phyloP scores from a whole-genome alignment of 2,888 invertebrate species.

The Maniola hyperantus region DNA sequence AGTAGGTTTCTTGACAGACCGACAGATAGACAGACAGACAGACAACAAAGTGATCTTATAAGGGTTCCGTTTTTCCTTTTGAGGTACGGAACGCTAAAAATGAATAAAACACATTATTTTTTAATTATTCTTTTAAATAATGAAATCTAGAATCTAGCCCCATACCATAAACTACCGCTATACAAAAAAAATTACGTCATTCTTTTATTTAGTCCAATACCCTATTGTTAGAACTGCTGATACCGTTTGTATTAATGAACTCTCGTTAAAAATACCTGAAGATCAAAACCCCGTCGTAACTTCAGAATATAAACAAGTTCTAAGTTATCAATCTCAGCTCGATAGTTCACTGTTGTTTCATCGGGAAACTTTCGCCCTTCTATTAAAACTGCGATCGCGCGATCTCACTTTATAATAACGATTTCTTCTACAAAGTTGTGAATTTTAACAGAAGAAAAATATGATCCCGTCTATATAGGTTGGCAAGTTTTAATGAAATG shows the following conservation, averaged over 20 bases:
- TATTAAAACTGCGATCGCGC: slow-evolving; percentile 22
- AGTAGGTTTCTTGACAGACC: no score
- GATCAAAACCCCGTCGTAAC: background rate
- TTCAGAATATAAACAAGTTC: slow-evolving; percentile 15
- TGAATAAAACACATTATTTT: no score
- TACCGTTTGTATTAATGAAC: background rate
- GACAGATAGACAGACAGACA: no score
- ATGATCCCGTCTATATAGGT: slow-evolving; percentile 26
- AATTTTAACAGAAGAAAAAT: slow-evolving; percentile 32
- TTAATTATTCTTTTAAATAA: no score
- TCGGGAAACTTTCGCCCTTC: slow-evolving; percentile 17
- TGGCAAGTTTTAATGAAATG: slow-evolving; percentile 27
- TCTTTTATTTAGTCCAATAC: no score
- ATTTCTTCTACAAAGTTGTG: slow-evolving; percentile 25
- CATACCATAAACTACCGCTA: no score
- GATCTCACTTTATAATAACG: slow-evolving; percentile 31
- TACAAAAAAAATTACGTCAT: no score
- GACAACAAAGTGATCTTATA: no score
- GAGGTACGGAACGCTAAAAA: no score
- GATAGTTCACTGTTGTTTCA: slow-evolving; percentile 27
- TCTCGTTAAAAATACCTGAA: slow-evolving; percentile 7
- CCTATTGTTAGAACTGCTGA: no score
- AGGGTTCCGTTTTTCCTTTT: no score
- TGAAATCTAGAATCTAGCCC: no score
- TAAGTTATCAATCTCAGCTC: slow-evolving; percentile 19